Base-by-base conservation (phyloP, 2,797 vertebrate genomes). In the Amblyraja radiata region DNA sequence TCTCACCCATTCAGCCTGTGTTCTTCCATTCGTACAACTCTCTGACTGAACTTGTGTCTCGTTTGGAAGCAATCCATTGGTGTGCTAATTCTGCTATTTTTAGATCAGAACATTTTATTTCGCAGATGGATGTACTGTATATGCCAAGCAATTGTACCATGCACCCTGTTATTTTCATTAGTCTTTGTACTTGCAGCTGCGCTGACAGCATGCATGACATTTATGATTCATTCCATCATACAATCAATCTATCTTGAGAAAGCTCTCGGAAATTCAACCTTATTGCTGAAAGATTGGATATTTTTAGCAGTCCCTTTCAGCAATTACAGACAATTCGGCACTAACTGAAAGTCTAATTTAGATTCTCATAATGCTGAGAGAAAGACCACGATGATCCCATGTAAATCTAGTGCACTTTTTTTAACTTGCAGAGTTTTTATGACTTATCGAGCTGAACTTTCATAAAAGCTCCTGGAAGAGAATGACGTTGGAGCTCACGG, bases 161-260 rank as follows among this genome's bases (percentile, higher is more conserved):
- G 90, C 90, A 25, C 36, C 39, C 46, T 92, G 68, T 76, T 25
- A 92, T 92, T 92, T 92, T 54, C 68, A 58, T n/a, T 16, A 58
- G 71, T 13, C 71, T 92, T 28, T 46, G 25, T 54, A 36, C 90
- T 23, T 74, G 36, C 71, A 74, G 32, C 68, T 92, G 90, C 16
- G 71, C 71, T 92, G 65, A 92, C 68, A 92, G 65, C 71, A 13
- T 46, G 68, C 9, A 46, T 71, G 90, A 74, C 90, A 73, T 92
- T 92, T 92, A 73, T 92, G 90, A 92, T 92, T 92, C 90, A 92
- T 74, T 92, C 46, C 90, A 74, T 73, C 90, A 74, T 92, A 74
- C 32, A 92, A 92, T 92, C 90, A 92, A 92, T 92, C 90, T 73
- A 92, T 92, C 25, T 76, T 13, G 25, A n/a, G 71, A 92, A 92